Conservation (phyloP, 2,113 vertebrate genomes). For the Sorex araneus region DNA sequence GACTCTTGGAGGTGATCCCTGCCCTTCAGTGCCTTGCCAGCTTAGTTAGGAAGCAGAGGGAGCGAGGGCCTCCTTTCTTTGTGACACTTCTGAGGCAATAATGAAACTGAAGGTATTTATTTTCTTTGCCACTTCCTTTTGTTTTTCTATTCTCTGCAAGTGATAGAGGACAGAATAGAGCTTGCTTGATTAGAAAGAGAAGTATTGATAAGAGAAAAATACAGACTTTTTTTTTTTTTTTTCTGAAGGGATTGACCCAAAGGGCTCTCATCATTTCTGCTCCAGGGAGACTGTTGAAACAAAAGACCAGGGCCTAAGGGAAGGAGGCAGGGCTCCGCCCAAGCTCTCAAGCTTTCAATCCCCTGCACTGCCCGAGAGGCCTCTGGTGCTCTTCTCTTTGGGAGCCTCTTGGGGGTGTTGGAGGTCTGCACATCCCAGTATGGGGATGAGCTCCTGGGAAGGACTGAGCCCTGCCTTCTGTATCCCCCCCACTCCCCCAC, state of each 20-base stretch:
- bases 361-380: neutral
- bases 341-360: neutral
- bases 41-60: constrained; percentile 64
- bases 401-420: constrained; percentile 55
- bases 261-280: constrained; percentile 72
- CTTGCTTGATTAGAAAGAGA: neutral
- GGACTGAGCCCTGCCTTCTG: neutral
- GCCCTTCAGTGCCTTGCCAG: constrained; percentile 60
- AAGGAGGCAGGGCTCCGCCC: constrained; percentile 60
- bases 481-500: neutral
- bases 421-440: neutral
- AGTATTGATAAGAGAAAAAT: constrained; percentile 77
- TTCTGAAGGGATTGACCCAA: constrained; percentile 77
- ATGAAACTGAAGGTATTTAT: constrained; percentile 81
- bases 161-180: constrained; percentile 78
- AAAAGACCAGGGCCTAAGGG: constrained; percentile 67
- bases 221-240: constrained; percentile 67
- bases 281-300: constrained; percentile 67
- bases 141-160: constrained; percentile 81
- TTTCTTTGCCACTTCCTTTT: constrained; percentile 83
- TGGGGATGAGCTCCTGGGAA: neutral
- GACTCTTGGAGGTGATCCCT: constrained; percentile 60
- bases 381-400: neutral
- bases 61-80: constrained; percentile 61
- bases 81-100: constrained; percentile 82